Evolutionary conservation across 2,113 vertebrate species (phyloP), one percentile per base, ranked within the genome.

Genomic region (Chloroceryle aenea): DNA sequence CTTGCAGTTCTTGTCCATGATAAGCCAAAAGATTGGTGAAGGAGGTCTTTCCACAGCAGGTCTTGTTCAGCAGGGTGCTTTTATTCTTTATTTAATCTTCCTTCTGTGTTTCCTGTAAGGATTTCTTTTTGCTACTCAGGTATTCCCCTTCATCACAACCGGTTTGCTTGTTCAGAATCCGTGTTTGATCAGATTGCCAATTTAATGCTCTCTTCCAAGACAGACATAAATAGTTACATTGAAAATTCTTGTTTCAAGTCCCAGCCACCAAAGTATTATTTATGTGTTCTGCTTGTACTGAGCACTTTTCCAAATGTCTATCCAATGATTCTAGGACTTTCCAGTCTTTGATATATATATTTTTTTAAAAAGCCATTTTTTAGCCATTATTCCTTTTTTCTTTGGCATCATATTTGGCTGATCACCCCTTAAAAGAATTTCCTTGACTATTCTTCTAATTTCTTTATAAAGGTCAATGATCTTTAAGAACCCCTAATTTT

Each of bases 11-110:
- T 74, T 56, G 6, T 3, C 12, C 2, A 4, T 19, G 29, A 74
- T 9, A 67, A 67, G 23, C 6, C 7, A 6, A n/a, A 75, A 1
- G 0, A 59, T 0, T n/a, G 19, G n/a, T 67, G 14, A 67, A 66
- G 45, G 4, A 77, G 15, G 5, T 59, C 22, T 32, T 69, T 74
- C 22, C 45, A 45, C n/a, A n/a, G n/a, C n/a, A n/a, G n/a, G n/a
- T n/a, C n/a, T 20, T 34, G 16, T 23, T 80, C 45, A 77, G 42
- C 18, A 67, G 20, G 16, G 56, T 15, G 13, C 2, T 72, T 89
- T 86, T 69, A 34, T 38, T 67, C 47, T 84, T 71, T 61, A 45
- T 14, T 92, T 63, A 23, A 40, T 52, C 19, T 62, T 81, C 47
- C 20, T 59, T 53, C 26, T 63, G 22, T 40, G 34, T 64, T 90